Evolutionary conservation across 2,888 invertebrate species (phyloP), one percentile per base, ranked within the genome.

Genomic region (Clistopyga incitator): DNA sequence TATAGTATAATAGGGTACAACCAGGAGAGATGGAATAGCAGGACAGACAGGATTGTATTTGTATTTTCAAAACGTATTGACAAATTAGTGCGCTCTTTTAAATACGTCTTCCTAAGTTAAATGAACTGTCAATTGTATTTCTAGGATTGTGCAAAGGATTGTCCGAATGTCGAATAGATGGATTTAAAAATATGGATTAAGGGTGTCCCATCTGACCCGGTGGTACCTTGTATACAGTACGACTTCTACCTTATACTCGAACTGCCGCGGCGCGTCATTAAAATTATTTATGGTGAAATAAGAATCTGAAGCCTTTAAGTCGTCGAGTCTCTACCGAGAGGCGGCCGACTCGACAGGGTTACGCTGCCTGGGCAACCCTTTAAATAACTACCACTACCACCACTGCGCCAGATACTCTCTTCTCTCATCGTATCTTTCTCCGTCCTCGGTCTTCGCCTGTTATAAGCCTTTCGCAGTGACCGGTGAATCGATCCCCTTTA

Each of bases 221-320:
- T n/a, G 18, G n/a, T 8, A 34, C 59, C 59, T n/a, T 29, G 18
- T 34, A n/a, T 84, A 68, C 64, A 81, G 72, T 77, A 67, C 84
- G 87, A 87, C 87, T 86, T 76, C 88, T 84, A 86, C 81, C 89
- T 88, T 88, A 88, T 90, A 88, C 88, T 88, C 87, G 86, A 89
- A 88, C 90, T 89, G 90, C 90, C 89, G 90, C 87, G 88, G 88
- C 86, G 89, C 89, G 91, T 91, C 91, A 91, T 91, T 91, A 91
- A 91, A 91, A 90, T 91, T 91, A 91, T 91, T 91, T 91, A 91
- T 91, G 91, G 89, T 86, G 86, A 91, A 91, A 91, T 91, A 90
- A 91, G 91, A 90, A 91, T 90, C 89, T 88, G 87, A 89, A 88
- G 87, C 88, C 87, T 88, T 88, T 86, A 85, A 88, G 86, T 88